phyloP scores from a whole-genome alignment of 1,140 invertebrate genomes.

The Ephestia elutella region DNA sequence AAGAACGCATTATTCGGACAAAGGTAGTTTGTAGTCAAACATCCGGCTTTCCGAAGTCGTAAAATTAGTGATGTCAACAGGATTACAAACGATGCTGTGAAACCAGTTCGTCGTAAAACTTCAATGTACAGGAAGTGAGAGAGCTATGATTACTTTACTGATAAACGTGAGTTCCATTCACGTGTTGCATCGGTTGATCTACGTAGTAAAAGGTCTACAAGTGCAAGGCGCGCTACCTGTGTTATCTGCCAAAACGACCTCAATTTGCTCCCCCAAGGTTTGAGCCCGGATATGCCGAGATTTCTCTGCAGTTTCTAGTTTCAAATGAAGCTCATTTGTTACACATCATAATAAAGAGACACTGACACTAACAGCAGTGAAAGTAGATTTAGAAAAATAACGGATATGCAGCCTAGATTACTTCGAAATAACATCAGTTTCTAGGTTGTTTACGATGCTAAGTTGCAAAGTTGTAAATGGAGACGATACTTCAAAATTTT shows the following conservation, averaged over 20 bases:
- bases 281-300: constrained; percentile 38
- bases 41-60: constrained; percentile 41
- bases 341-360: constrained; percentile 11
- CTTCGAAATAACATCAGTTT: no score
- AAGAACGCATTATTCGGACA: constrained; percentile 38
- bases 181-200: not conserved
- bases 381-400: constrained; percentile 17
- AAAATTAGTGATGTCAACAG: constrained; percentile 23
- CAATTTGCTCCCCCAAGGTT: constrained; percentile 42
- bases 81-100: constrained; percentile 4
- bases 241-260: constrained; percentile 31
- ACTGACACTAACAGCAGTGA: constrained; percentile 10
- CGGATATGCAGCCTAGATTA: constrained; percentile 21
- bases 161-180: constrained; percentile 10
- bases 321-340: constrained; percentile 29
- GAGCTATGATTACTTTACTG: constrained; percentile 8
- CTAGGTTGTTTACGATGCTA: not conserved
- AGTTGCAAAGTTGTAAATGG: not conserved
- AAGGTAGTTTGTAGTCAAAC: constrained; percentile 45
- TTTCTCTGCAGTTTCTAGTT: constrained; percentile 47
- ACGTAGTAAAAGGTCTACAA: constrained; percentile 9
- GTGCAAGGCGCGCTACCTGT: constrained; percentile 32
- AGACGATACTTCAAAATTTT: constrained; percentile 19
- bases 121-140: not conserved
- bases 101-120: not conserved